Evolutionary conservation across 2,113 vertebrate species (phyloP).

Genomic region (Menura novaehollandiae): DNA sequence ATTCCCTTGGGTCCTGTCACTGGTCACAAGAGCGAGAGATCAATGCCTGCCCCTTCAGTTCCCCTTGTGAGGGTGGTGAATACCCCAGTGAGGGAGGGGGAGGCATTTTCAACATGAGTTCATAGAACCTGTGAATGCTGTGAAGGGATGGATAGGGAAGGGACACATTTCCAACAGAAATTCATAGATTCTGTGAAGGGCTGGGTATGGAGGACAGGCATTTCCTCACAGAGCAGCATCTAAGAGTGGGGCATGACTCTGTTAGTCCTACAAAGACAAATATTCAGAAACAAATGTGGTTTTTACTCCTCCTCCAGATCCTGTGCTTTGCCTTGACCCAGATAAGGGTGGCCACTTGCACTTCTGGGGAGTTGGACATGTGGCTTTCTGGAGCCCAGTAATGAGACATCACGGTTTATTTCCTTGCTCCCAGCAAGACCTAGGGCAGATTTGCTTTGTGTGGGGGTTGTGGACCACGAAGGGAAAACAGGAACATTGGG

Average conservation of each 20-base stretch:
- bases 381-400: not conserved
- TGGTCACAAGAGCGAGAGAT: not conserved
- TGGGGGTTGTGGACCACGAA: not conserved
- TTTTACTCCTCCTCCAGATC: not conserved
- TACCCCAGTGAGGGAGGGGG: not conserved
- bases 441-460: not conserved
- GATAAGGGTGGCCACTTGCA: not conserved
- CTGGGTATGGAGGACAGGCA: not conserved
- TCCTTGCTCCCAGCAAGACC: not conserved
- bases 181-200: not conserved
- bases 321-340: not conserved
- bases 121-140: not conserved
- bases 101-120: not conserved
- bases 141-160: not conserved
- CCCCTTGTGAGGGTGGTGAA: not conserved
- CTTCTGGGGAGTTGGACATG: not conserved
- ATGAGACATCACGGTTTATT: not conserved
- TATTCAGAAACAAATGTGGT: not conserved
- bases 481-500: not conserved
- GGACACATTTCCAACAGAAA: not conserved
- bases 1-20: fast-evolving
- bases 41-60: not conserved
- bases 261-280: not conserved
- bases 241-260: not conserved
- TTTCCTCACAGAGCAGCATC: not conserved